Conservation (phyloP, 2,113 vertebrate genomes). For the Marcusenius ussheri region DNA sequence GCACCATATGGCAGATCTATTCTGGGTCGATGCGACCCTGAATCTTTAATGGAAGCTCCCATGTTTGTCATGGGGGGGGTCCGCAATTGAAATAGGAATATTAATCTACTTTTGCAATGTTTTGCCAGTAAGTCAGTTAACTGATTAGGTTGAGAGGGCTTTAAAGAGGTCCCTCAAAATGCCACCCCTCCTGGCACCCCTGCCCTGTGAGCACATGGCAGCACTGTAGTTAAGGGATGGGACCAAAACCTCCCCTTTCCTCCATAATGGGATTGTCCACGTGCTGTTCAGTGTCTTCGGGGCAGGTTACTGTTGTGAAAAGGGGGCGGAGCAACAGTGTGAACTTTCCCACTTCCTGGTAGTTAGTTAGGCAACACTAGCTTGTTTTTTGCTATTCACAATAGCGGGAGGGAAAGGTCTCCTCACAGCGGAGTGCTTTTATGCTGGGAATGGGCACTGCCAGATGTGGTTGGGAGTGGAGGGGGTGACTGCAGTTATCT, state of each 20-base stretch:
- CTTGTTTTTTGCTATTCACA: constrained; percentile 6
- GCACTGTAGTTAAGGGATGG: background rate
- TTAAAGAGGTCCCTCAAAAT: background rate
- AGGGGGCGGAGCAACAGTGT: background rate
- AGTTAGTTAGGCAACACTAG: background rate
- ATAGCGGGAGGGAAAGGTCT: background rate
- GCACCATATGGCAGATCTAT: constrained; percentile 18
- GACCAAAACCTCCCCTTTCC: background rate
- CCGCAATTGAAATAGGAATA: background rate
- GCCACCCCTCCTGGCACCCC: background rate
- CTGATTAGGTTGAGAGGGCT: background rate
- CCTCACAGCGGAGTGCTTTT: background rate
- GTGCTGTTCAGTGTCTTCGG: background rate
- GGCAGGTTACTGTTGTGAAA: background rate
- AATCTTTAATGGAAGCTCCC: constrained; percentile 35
- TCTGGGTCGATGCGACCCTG: constrained; percentile 17
- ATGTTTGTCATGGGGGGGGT: background rate
- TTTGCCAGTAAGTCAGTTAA: background rate
- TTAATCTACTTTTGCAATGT: background rate
- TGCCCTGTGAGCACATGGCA: background rate
- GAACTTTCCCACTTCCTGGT: background rate
- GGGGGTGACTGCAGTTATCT: constrained; percentile 4
- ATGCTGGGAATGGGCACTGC: background rate
- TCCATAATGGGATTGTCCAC: background rate
- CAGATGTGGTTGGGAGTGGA: background rate